phyloP scores from a whole-genome alignment of 2,888 invertebrate species.

The Spisula subtruncata region DNA sequence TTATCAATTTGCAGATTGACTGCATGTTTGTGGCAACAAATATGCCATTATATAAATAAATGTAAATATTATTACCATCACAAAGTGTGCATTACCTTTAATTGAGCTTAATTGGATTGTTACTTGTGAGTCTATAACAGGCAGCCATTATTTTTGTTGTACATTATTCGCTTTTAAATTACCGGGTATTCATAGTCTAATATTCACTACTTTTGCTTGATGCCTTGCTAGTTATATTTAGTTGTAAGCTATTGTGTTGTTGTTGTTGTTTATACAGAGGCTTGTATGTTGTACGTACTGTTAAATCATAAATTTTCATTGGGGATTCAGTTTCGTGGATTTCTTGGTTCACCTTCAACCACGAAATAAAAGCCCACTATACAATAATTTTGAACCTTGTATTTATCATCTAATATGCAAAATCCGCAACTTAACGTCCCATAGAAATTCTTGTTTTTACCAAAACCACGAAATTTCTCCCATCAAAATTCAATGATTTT shows the following conservation, averaged over 20 bases:
- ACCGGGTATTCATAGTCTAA: neutral
- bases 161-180: neutral
- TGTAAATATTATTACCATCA: neutral
- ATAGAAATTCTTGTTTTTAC: too few species aligned
- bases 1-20: neutral
- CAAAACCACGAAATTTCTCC: too few species aligned
- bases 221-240: neutral
- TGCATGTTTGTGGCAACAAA: too few species aligned
- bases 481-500: too few species aligned
- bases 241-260: neutral
- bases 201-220: neutral
- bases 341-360: too few species aligned
- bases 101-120: neutral
- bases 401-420: too few species aligned
- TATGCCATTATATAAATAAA: too few species aligned
- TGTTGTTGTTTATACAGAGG: neutral
- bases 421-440: too few species aligned
- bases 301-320: too few species aligned
- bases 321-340: too few species aligned
- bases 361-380: too few species aligned
- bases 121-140: neutral
- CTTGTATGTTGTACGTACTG: neutral
- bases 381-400: too few species aligned
- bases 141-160: neutral
- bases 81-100: neutral